Conservation (phyloP, 1,140 invertebrate species). For the Centruroides sculpturatus region DNA sequence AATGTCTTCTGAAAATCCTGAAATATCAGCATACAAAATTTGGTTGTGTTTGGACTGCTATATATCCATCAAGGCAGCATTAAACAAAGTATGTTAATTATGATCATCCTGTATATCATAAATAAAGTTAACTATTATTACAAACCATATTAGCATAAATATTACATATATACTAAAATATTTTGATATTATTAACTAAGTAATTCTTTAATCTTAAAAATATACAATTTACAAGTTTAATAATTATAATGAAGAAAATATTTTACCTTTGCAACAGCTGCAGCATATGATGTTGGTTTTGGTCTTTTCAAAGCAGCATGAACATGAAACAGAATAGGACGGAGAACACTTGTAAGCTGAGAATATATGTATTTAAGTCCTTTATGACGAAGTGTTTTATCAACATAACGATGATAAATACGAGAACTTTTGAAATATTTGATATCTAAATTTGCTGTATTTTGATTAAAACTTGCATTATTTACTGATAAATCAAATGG, state of each 20-base stretch:
- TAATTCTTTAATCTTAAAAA: too few relatives aligned
- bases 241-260: background rate
- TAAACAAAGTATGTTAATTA: too few relatives aligned
- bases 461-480: background rate
- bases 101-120: too few relatives aligned
- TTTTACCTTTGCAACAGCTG: background rate
- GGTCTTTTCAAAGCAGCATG: slow-evolving; percentile 28
- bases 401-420: slow-evolving; percentile 54
- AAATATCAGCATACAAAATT: too few relatives aligned
- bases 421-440: background rate
- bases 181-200: too few relatives aligned
- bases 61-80: too few relatives aligned
- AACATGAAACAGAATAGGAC: slow-evolving; percentile 28
- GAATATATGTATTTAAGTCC: slow-evolving; percentile 53
- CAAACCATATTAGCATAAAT: too few relatives aligned
- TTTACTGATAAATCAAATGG: background rate
- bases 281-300: background rate
- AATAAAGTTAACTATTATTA: too few relatives aligned
- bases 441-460: background rate
- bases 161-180: too few relatives aligned
- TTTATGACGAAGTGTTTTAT: slow-evolving; percentile 69
- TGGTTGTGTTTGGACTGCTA: too few relatives aligned
- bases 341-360: slow-evolving; percentile 28
- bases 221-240: too few relatives aligned
- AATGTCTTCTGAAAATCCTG: too few relatives aligned